Conservation (phyloP, 2,797 vertebrate genomes). For the Carcharodon carcharias region DNA sequence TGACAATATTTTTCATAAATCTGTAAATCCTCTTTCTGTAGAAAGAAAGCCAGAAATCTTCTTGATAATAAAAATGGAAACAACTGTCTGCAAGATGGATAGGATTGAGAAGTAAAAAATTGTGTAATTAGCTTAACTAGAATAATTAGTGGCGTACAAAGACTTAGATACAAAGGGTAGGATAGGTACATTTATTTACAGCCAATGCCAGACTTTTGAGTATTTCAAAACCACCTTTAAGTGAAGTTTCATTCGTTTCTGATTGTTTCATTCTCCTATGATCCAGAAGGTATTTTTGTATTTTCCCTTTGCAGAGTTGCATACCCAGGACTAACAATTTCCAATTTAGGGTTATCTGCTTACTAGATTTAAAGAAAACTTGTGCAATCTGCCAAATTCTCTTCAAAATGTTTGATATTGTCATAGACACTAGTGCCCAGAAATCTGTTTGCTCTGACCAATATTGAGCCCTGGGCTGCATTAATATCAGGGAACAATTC, state of each 20-base stretch:
- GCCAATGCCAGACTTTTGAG: background rate
- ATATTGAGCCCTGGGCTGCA: background rate
- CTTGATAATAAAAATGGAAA: background rate
- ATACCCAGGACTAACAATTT: background rate
- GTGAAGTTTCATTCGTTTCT: no score
- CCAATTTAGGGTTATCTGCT: background rate
- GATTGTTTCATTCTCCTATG: no score
- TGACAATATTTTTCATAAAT: constrained; percentile 95
- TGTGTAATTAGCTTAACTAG: background rate
- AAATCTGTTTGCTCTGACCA: background rate
- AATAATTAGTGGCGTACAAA: background rate
- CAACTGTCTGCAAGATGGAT: background rate
- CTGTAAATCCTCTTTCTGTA: constrained; percentile 90
- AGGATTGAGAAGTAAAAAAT: background rate
- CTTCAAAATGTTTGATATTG: background rate
- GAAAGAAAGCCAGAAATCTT: constrained; percentile 40
- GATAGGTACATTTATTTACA: background rate
- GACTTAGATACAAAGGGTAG: background rate
- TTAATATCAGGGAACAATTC: background rate
- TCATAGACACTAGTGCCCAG: background rate
- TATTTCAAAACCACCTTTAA: background rate
- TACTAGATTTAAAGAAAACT: background rate
- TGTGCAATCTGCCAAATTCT: background rate
- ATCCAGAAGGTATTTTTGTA: background rate
- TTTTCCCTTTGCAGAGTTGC: background rate